phyloP scores from a whole-genome alignment of 2,797 vertebrate genomes.

The Neoniphon sammara region DNA sequence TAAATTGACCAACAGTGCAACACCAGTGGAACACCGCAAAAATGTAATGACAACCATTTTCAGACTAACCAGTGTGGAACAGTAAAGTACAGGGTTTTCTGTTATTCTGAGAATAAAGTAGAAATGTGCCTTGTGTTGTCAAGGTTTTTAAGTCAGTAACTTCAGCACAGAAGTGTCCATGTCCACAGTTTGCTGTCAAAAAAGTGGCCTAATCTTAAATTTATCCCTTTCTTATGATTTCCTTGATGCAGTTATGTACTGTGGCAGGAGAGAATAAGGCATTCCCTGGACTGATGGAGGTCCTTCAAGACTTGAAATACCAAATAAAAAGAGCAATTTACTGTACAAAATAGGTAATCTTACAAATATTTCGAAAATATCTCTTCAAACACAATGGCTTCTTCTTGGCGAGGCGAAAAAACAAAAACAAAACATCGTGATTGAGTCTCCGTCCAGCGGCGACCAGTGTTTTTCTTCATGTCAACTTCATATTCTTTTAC shows the following conservation, averaged over 20 bases:
- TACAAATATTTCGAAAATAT: conserved; percentile 85
- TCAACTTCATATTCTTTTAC: conserved; percentile 67
- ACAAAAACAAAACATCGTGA: conserved; percentile 49
- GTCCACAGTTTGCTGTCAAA: conserved; percentile 65
- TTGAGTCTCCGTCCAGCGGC: conserved; percentile 82
- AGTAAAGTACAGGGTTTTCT: conserved; percentile 63
- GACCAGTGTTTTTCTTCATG: conserved; percentile 76
- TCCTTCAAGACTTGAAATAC: conserved; percentile 80
- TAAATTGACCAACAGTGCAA: conserved; percentile 37
- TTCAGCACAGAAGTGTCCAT: conserved; percentile 69
- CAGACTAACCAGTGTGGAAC: conserved; percentile 64
- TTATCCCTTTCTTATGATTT: conserved; percentile 47
- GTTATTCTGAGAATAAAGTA: conserved; percentile 70
- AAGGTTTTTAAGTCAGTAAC: conserved; percentile 69
- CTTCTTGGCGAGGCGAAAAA: conserved; percentile 73
- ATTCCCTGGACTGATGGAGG: conserved; percentile 83
- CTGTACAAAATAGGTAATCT: conserved; percentile 87
- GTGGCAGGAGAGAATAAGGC: conserved; percentile 83
- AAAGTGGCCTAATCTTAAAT: conserved; percentile 54
- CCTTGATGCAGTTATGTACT: conserved; percentile 59
- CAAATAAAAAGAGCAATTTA: conserved; percentile 79
- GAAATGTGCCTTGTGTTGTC: conserved; percentile 70
- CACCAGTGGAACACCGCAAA: conserved; percentile 44
- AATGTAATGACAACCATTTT: conserved; percentile 46
- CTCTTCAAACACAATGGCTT: conserved; percentile 85